A percentile compares a stretch with the other conserved stretches of the same genome.
Conservation (phyloP, 53 echinoderm and acorn worm species). For the Apostichopus leukothele region DNA sequence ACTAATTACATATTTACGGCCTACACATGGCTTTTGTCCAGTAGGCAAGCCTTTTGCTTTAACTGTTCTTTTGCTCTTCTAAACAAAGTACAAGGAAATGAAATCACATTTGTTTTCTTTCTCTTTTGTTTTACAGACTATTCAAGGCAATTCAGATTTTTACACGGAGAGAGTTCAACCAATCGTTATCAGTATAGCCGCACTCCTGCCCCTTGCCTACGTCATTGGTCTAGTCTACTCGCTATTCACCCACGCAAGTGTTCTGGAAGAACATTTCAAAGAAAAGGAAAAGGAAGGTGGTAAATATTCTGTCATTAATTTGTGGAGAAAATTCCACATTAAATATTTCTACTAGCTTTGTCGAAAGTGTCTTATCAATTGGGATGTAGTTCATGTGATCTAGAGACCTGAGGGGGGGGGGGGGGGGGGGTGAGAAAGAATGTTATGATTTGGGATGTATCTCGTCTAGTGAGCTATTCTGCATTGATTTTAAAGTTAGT, state of each 20-base stretch:
- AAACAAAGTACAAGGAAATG: no score
- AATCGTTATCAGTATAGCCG: constrained; percentile 68
- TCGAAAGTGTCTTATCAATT: neutral
- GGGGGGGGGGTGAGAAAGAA: neutral
- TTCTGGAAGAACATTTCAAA: constrained; percentile 66
- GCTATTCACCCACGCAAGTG: constrained; percentile 80
- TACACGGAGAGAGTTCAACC: constrained; percentile 59
- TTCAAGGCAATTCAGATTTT: constrained; percentile 36
- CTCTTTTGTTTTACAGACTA: constrained; percentile 10
- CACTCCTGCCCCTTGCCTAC: constrained; percentile 76
- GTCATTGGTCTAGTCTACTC: constrained; percentile 83
- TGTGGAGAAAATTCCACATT: neutral
- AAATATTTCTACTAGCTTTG: neutral
- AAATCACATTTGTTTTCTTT: no score
- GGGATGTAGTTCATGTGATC: neutral
- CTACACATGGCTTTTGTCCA: no score
- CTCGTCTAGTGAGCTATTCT: no score
- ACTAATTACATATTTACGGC: neutral
- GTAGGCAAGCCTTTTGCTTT: no score
- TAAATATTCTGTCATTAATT: no score
- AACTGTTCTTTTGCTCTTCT: no score
- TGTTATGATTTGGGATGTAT: no score
- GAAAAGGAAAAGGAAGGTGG: neutral
- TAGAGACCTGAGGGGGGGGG: neutral
- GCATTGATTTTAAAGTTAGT: no score